These are phyloP conservation scores for Caenorhabditis brenneri DNA, from an alignment of 1,140 invertebrate genomes.

Conservation along the genomic window DNA sequence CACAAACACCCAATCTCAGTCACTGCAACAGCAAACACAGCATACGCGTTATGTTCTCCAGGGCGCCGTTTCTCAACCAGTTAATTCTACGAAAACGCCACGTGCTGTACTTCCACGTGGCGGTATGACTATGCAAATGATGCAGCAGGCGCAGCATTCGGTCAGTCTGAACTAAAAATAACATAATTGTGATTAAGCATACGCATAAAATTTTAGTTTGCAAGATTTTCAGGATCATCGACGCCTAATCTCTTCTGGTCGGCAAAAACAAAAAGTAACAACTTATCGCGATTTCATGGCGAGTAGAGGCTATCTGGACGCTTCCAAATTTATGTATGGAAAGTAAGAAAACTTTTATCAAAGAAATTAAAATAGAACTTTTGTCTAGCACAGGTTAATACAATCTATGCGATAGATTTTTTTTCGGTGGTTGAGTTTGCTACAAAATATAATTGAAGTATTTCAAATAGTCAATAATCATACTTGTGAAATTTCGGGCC, in stretches of 20 bases:
- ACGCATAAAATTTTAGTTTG: too few species aligned
- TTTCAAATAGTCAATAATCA: too few species aligned
- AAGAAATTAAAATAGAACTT: too few species aligned
- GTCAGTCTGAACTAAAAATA: not conserved
- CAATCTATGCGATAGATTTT: too few species aligned
- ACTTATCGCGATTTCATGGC: conserved; percentile 24
- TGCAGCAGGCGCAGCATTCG: not conserved
- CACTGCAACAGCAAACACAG: not conserved
- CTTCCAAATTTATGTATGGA: conserved; percentile 15
- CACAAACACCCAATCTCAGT: too few species aligned
- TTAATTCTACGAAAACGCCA: not conserved
- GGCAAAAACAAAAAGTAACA: conserved; percentile 10
- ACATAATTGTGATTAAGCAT: not conserved
- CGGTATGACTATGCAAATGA: not conserved
- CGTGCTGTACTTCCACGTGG: not conserved
- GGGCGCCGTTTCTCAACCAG: not conserved
- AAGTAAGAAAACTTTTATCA: too few species aligned
- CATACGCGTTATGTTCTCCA: not conserved
- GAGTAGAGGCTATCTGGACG: not conserved
- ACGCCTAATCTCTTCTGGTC: not conserved
- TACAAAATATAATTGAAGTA: too few species aligned
- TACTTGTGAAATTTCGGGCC: not conserved
- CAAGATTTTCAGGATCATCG: not conserved
- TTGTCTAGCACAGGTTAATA: too few species aligned
- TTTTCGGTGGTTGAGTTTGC: too few species aligned